A percentile compares a stretch with the other conserved stretches of the same genome.
These are phyloP conservation scores for Erpornis zantholeuca DNA, from an alignment of 2,113 vertebrate species.

Conservation along the genomic window DNA sequence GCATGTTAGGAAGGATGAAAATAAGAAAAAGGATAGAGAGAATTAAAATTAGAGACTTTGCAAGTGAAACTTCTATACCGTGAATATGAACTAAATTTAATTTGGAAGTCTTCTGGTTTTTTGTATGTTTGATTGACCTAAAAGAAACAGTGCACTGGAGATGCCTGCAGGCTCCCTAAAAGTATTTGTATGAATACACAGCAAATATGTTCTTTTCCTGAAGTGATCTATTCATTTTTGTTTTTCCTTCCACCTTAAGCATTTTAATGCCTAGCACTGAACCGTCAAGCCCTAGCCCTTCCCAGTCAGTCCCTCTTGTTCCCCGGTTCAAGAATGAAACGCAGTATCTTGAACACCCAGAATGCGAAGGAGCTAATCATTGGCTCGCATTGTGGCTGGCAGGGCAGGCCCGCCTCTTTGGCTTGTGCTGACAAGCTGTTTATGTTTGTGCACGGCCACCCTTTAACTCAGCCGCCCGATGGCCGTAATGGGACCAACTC, in stretches of 20 bases:
- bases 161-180: neutral
- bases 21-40: neutral
- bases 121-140: neutral
- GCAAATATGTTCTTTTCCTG: neutral
- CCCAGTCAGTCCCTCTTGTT: neutral
- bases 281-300: neutral
- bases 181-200: neutral
- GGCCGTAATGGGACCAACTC: slow-evolving; percentile 62
- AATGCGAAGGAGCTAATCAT: slow-evolving; percentile 63
- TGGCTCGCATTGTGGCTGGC: slow-evolving; percentile 67
- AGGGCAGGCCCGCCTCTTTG: slow-evolving; percentile 66
- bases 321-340: slow-evolving; percentile 64
- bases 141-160: neutral
- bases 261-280: neutral
- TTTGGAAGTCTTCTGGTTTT: neutral
- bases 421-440: slow-evolving; percentile 75
- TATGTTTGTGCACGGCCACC: slow-evolving; percentile 73
- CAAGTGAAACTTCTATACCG: neutral
- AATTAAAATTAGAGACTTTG: neutral
- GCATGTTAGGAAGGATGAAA: neutral
- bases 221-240: neutral
- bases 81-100: neutral
- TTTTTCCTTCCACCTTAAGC: neutral
- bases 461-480: slow-evolving; percentile 60
- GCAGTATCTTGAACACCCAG: slow-evolving; percentile 67